Evolutionary conservation across 2,797 vertebrate species (phyloP).

Genomic region (Notamacropus eugenii): DNA sequence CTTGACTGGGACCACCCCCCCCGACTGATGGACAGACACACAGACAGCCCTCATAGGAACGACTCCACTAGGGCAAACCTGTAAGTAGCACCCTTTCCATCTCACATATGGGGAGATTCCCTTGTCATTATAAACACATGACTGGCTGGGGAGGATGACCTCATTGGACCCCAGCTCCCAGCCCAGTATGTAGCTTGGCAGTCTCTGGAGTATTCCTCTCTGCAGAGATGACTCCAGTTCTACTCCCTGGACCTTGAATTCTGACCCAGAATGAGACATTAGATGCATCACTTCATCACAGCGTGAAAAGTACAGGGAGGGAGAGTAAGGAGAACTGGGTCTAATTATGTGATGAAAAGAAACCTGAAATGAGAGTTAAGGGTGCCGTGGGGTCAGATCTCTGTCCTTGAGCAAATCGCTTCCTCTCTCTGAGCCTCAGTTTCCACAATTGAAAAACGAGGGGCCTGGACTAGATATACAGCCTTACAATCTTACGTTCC

Average conservation of each 20-base stretch:
- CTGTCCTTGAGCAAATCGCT: background rate
- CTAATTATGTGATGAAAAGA: background rate
- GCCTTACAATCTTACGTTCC: background rate
- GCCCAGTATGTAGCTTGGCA: background rate
- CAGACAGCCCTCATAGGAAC: background rate
- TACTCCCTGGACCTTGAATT: background rate
- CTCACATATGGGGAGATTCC: background rate
- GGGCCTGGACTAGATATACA: background rate
- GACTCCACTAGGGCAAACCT: background rate
- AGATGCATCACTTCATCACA: background rate
- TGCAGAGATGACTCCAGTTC: background rate
- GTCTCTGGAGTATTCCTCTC: background rate
- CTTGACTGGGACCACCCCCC: background rate
- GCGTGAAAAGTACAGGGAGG: background rate
- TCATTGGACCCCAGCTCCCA: background rate
- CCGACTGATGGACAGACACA: background rate
- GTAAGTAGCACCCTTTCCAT: background rate
- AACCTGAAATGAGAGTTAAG: background rate
- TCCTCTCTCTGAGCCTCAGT: background rate
- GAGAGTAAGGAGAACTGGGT: background rate
- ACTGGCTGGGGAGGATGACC: background rate
- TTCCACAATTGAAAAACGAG: background rate
- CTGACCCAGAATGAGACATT: background rate
- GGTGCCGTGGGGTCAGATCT: background rate
- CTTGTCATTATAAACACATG: background rate